Conservation (phyloP, 2,888 invertebrate species). For the Drosophila anomalata region DNA sequence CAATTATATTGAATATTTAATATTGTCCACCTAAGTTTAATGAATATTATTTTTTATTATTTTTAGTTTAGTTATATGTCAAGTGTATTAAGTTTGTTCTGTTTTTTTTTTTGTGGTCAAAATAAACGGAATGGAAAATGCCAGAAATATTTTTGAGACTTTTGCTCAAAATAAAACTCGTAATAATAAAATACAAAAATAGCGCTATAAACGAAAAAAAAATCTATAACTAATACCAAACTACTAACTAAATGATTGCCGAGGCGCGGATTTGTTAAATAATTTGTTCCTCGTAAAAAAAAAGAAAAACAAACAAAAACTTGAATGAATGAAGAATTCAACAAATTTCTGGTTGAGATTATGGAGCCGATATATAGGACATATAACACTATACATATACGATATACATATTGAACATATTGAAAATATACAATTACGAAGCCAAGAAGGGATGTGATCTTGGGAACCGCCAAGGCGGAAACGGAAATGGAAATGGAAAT, state of each 20-base stretch:
- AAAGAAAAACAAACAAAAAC: constrained; percentile 6
- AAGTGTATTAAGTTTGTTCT: constrained; percentile 56
- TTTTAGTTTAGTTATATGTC: constrained; percentile 2
- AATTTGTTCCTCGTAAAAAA: constrained; percentile 70
- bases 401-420: constrained; percentile 67
- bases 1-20: constrained; percentile 27
- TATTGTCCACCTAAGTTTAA: constrained; percentile 32
- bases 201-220: constrained; percentile 22
- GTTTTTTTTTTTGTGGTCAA: constrained; percentile 31
- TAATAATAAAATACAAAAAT: constrained; percentile 30
- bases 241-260: constrained; percentile 12
- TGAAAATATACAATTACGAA: constrained; percentile 37
- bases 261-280: constrained; percentile 49
- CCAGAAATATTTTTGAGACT: constrained; percentile 44
- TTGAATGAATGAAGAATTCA: constrained; percentile 8
- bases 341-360: constrained; percentile 28
- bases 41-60: constrained; percentile 28
- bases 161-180: constrained; percentile 37
- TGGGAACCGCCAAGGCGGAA: constrained; percentile 31
- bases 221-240: constrained; percentile 15
- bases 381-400: constrained; percentile 69
- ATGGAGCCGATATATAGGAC: constrained; percentile 38
- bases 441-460: constrained; percentile 6
- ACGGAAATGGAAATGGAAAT: not conserved
- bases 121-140: constrained; percentile 37